phyloP scores from a whole-genome alignment of 2,113 vertebrate species.

The Oxyruncus cristatus region DNA sequence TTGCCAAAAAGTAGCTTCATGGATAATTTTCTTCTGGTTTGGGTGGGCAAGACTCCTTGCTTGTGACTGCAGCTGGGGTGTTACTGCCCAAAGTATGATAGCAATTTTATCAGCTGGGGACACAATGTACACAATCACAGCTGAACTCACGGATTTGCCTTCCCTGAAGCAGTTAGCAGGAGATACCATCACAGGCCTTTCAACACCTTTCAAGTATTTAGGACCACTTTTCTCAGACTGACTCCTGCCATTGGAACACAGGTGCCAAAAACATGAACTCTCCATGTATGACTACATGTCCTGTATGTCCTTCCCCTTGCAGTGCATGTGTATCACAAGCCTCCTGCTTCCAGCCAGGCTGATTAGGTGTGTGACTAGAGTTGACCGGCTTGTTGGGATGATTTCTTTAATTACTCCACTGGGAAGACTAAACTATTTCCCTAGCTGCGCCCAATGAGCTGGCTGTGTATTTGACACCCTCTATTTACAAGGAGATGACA shows the following conservation, averaged over 20 bases:
- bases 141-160: not conserved
- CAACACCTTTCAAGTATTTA: not conserved
- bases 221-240: not conserved
- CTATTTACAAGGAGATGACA: conserved; percentile 61
- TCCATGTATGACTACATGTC: not conserved
- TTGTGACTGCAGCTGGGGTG: not conserved
- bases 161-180: not conserved
- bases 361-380: conserved; percentile 31
- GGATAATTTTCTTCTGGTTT: not conserved
- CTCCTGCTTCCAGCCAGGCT: not conserved
- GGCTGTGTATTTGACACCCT: conserved; percentile 20
- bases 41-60: not conserved
- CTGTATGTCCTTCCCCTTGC: not conserved
- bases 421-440: conserved; percentile 32
- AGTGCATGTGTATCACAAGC: not conserved
- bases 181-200: not conserved
- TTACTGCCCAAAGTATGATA: not conserved
- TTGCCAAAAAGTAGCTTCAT: not conserved
- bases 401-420: conserved; percentile 23
- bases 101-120: not conserved
- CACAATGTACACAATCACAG: not conserved
- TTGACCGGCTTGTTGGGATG: not conserved
- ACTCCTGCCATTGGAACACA: not conserved
- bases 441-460: not conserved
- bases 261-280: not conserved